Percentiles rank a stretch among this genome's conserved stretches.
phyloP scores from a whole-genome alignment of 2,797 vertebrate genomes.

The Cyclura pinguis region DNA sequence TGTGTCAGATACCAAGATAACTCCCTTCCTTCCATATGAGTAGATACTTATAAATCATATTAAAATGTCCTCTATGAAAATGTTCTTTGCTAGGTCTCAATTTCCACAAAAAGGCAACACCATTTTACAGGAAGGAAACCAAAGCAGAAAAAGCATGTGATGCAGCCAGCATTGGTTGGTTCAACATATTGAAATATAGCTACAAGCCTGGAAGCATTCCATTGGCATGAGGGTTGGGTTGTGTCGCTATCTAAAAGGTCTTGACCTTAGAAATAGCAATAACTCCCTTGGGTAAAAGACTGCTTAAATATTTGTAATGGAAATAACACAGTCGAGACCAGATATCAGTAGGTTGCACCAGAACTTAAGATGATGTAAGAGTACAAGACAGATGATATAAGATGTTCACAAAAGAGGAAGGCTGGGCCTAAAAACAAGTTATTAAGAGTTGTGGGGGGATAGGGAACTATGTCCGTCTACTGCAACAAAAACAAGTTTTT shows the following conservation, averaged over 20 bases:
- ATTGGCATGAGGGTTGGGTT: not conserved
- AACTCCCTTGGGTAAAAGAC: not conserved
- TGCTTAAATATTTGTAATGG: not conserved
- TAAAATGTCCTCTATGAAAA: not conserved
- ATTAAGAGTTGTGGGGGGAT: too few species aligned
- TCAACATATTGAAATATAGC: not conserved
- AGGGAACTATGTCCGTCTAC: too few species aligned
- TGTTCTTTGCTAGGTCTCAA: not conserved
- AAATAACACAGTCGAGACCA: not conserved
- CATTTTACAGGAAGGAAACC: not conserved
- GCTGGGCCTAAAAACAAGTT: too few species aligned
- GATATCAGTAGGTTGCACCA: not conserved
- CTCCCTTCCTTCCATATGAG: not conserved
- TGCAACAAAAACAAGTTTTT: too few species aligned
- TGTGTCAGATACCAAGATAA: not conserved
- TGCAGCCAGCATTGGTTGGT: not conserved
- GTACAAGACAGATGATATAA: not conserved
- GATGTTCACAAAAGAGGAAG: not conserved
- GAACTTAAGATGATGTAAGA: not conserved
- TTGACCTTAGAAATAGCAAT: not conserved
- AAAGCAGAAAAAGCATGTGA: not conserved
- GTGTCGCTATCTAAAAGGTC: not conserved
- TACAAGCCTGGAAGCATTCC: not conserved
- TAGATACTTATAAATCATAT: not conserved
- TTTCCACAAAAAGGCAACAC: too few species aligned